Base-by-base conservation (phyloP, 1,140 invertebrate species). In the Vanessa atalanta region DNA sequence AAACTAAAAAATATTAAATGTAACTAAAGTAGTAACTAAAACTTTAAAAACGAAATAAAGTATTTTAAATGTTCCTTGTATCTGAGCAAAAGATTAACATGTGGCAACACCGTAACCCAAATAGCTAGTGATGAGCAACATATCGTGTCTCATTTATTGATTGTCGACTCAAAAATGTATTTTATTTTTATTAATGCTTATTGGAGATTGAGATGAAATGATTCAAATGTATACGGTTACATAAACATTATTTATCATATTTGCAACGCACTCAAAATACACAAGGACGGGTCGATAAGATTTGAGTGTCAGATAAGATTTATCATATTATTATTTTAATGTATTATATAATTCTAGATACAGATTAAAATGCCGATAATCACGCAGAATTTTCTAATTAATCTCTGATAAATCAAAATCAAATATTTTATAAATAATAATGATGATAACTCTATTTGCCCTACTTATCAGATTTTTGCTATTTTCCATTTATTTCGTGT, bases 281-380 rank as follows among this genome's bases (percentile, higher is more conserved):
- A 51, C 48, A 43, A 67, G 65, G 23, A 53, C 50, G 65, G 37
- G 16, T 0, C 51, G 65, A 67, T 67, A 67, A 67, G 65, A 67
- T 67, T 67, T 53, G 12, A 50, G 23, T 31, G n/a, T 51, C 15
- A 51, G 65, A 67, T 67, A 67, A 53, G 9, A 23, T 31, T 65
- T 16, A 23, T 26, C 43, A n/a, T 15, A 26, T 65, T 65, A 47
- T 12, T 48, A 48, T n/a, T 65, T 47, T 1, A 50, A 20, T 47
- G 47, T 37, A 50, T 65, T 65, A 65, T 65, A 50, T 65, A 50
- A 43, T 43, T 43, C 8, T 43, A 6, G 6, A 43, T 8, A 43
- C 6, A 43, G 37, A 43, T 43, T 43, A 43, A 43, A 9, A 43
- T 9, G 9, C 7, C 37, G 37, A 11, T 43, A 43, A 43, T 43